Conservation (phyloP, 1,140 invertebrate genomes). For the Camponotus pennsylvanicus region DNA sequence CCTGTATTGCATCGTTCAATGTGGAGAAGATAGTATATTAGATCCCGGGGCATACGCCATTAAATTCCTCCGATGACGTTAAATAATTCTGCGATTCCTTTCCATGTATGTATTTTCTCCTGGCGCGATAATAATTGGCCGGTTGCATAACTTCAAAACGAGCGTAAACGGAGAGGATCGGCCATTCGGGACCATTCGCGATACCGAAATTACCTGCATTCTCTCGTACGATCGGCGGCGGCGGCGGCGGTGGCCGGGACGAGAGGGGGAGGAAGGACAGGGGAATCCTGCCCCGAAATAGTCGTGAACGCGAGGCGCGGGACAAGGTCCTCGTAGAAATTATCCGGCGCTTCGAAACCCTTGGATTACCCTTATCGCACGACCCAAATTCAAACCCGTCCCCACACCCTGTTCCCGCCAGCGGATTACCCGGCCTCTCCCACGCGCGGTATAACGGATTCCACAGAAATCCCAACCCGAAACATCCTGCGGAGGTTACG, state of each 20-base stretch:
- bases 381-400: constrained; percentile 69
- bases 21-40: not conserved
- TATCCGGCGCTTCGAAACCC: constrained; percentile 72
- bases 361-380: constrained; percentile 74
- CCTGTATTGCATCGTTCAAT: not conserved
- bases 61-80: constrained; percentile 37
- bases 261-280: not conserved
- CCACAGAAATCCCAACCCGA: constrained; percentile 71
- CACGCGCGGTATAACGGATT: constrained; percentile 57
- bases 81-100: constrained; percentile 54
- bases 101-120: constrained; percentile 47
- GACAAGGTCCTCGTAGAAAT: constrained; percentile 73
- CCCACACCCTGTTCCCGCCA: constrained; percentile 12
- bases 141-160: constrained; percentile 54
- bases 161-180: constrained; percentile 45
- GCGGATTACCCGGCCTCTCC: constrained; percentile 64
- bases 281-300: constrained; percentile 4
- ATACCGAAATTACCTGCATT: constrained; percentile 63
- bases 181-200: constrained; percentile 50
- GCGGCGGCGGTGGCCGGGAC: too few species aligned
- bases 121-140: constrained; percentile 68
- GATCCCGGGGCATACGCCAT: not conserved
- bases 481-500: constrained; percentile 69
- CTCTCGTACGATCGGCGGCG: constrained; percentile 30
- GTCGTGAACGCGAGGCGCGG: constrained; percentile 40